Evolutionary conservation across 2,888 invertebrate species (phyloP).

Genomic region (Nymphalis urticae): DNA sequence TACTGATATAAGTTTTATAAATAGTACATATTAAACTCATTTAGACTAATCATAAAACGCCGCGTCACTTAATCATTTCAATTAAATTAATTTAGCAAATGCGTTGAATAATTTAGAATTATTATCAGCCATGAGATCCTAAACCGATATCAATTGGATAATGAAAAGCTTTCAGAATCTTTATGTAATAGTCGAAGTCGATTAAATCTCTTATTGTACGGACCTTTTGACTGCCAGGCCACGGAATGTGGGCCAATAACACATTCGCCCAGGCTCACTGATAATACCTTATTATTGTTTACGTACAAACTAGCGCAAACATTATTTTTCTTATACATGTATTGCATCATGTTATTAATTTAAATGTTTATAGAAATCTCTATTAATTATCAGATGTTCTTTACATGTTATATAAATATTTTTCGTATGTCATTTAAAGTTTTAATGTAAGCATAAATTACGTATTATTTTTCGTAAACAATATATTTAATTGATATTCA

Average conservation of each 20-base stretch:
- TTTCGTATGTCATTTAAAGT: background rate
- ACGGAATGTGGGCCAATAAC: constrained; percentile 60
- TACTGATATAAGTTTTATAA: no score
- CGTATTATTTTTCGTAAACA: no score
- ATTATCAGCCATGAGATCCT: no score
- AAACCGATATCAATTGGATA: no score
- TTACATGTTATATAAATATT: background rate
- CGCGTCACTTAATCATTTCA: no score
- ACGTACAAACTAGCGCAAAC: constrained; percentile 22
- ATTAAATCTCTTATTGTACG: constrained; percentile 16
- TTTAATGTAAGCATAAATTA: no score
- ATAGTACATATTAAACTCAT: no score
- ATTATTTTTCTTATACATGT: constrained; percentile 20
- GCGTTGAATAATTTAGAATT: no score
- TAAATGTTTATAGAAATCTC: constrained; percentile 1
- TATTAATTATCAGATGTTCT: constrained; percentile 5
- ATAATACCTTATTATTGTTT: constrained; percentile 21
- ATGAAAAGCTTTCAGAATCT: background rate
- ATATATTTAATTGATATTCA: no score
- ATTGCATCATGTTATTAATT: constrained; percentile 28
- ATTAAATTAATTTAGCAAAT: no score
- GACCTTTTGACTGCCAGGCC: constrained; percentile 50
- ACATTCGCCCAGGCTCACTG: constrained; percentile 22
- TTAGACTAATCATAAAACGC: no score
- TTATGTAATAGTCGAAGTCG: background rate